A percentile compares a stretch with the other conserved stretches of the same genome.
Conservation (phyloP, 1,140 invertebrate species). For the Leucophenga varia region DNA sequence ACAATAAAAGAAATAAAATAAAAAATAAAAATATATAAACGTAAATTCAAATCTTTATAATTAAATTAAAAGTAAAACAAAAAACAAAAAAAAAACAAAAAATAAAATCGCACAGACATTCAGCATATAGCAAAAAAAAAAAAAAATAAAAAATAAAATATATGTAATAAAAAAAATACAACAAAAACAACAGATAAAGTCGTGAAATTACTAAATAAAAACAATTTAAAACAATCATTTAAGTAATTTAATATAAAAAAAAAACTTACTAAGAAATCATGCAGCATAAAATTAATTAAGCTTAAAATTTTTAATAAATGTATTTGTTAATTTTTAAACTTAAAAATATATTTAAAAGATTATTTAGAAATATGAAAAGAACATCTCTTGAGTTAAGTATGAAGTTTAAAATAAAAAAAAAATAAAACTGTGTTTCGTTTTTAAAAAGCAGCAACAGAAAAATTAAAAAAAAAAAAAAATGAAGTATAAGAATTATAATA, state of each 20-base stretch:
- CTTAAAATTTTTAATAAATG: no score
- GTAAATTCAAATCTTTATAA: not conserved
- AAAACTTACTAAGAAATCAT: no score
- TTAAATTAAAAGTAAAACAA: constrained; percentile 17
- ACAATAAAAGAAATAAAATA: no score
- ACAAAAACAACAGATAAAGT: constrained; percentile 16
- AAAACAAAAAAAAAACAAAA: constrained; percentile 10
- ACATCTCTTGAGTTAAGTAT: no score
- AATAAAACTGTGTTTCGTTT: constrained; percentile 47
- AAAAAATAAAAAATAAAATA: constrained; percentile 16
- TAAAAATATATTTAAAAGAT: no score
- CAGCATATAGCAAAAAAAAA: not conserved
- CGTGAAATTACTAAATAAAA: constrained; percentile 30
- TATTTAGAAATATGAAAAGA: no score
- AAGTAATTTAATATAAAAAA: constrained; percentile 22
- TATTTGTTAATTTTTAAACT: no score
- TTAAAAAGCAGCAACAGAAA: constrained; percentile 36
- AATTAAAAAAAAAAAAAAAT: constrained; percentile 18
- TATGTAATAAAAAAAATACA: constrained; percentile 23
- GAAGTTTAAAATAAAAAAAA: constrained; percentile 15
- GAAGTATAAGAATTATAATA: constrained; percentile 10
- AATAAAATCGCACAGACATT: constrained; percentile 1
- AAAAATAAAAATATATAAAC: not conserved
- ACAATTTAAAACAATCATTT: constrained; percentile 3
- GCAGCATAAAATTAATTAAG: no score